Base-by-base conservation (phyloP, 2,797 vertebrate genomes). In the Bovichtus variegatus region DNA sequence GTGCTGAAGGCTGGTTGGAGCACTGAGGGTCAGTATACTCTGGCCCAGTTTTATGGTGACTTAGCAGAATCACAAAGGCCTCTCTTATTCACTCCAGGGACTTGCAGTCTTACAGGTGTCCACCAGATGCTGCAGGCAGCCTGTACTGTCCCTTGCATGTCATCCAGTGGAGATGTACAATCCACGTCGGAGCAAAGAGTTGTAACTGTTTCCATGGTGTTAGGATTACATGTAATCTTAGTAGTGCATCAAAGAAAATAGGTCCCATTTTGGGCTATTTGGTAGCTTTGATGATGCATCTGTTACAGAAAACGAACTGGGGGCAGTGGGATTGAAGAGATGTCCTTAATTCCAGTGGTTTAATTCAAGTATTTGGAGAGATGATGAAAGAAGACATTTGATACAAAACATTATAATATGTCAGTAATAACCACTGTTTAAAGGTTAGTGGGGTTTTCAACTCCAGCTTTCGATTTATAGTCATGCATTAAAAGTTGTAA, bases 81-180 rank as follows among this genome's bases (percentile, higher is more conserved):
- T 83, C 68, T 86, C 65, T 57, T 6, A 55, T 81, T 84, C 63
- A 50, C 66, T 85, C 71, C 69, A 46, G 61, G 83, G 80, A 86
- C 87, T 87, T 92, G 88, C 86, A 88, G 89, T 92, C 71, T 91
- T 90, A 65, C 91, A 94, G 91, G 89, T 92, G 92, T 94, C 89
- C 90, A 88, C 91, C 93, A 94, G 92, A 94, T 94, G 94, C 91
- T 91, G 88, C 87, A 91, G 87, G 82, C 82, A 76, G 74, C 83
- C 82, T 89, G 51, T 54, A 31, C 77, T 80, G 89, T 83, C 77
- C 82, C 65, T 64, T 25, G 43, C 80, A 69, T 78, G 69, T 82
- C 74, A 58, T 66, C 71, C 71, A 68, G n/a, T 25, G 11, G 70
- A 74, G 74, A 86, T 58, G 68, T 65, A 62, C 74, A 53, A 68